Percentiles rank a stretch among this genome's conserved stretches.
Conservation (phyloP, 2,797 vertebrate species). For the Phrynocephalus guinanensis region DNA sequence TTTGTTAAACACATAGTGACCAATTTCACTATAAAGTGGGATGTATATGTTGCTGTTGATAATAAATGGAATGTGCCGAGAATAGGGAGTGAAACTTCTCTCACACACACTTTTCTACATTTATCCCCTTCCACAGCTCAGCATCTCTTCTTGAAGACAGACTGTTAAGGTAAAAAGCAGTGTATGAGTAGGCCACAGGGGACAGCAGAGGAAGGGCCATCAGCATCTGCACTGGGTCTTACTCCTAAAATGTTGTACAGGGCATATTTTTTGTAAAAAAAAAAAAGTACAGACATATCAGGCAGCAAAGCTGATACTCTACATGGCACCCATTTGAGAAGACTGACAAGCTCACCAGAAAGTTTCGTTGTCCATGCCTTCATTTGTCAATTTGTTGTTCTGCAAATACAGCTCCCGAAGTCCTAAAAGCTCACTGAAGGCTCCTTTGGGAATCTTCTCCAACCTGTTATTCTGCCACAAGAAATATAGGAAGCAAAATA, state of each 20-base stretch:
- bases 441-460: constrained; percentile 92
- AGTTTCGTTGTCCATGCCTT: constrained; percentile 93
- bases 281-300: not conserved
- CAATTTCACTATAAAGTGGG: not conserved
- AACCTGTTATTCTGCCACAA: constrained; percentile 90
- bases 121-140: no score
- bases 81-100: not conserved
- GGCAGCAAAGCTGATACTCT: not conserved
- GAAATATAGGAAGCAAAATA: constrained; percentile 48
- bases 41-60: not conserved
- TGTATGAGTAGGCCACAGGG: not conserved
- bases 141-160: not conserved
- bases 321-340: constrained; percentile 6
- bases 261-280: not conserved
- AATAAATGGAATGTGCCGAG: no score
- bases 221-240: not conserved
- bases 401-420: constrained; percentile 95
- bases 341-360: constrained; percentile 85
- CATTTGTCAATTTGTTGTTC: constrained; percentile 92
- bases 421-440: constrained; percentile 85
- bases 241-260: not conserved
- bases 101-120: no score
- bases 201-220: not conserved
- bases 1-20: not conserved
- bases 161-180: not conserved